phyloP scores from a whole-genome alignment of 2,888 invertebrate species.

The Phragmatobia fuliginosa region DNA sequence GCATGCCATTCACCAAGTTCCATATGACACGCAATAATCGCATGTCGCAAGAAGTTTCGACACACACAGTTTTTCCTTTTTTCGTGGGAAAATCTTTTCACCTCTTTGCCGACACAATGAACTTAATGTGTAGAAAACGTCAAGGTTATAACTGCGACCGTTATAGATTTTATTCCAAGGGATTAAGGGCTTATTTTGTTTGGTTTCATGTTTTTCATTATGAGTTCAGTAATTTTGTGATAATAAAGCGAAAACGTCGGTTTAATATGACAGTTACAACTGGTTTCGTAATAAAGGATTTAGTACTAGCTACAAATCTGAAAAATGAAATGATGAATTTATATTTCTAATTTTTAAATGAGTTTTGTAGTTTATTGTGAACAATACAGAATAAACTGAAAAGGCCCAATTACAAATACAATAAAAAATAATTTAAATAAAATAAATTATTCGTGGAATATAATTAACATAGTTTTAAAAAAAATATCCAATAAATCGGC shows the following conservation, averaged over 20 bases:
- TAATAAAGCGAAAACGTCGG: conserved; percentile 45
- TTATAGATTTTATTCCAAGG: conserved; percentile 25
- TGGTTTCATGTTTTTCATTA: conserved; percentile 18
- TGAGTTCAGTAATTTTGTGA: conserved; percentile 35
- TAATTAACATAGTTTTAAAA: not conserved
- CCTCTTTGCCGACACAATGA: conserved; percentile 71
- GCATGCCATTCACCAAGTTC: conserved; percentile 52
- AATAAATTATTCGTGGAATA: not conserved
- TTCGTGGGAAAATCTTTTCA: conserved; percentile 84
- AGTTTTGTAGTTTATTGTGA: not conserved
- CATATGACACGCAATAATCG: conserved; percentile 64
- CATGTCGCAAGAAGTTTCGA: conserved; percentile 75
- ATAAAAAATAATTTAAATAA: not conserved
- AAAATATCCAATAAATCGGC: conserved; percentile 5
- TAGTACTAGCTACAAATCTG: not conserved
- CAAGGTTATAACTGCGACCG: conserved; percentile 42
- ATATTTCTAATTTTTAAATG: not conserved
- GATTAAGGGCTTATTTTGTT: conserved; percentile 26
- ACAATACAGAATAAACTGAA: not conserved
- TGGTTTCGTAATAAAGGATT: conserved; percentile 4
- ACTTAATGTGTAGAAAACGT: conserved; percentile 55
- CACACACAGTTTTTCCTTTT: conserved; percentile 78
- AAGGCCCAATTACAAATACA: not conserved
- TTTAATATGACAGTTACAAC: conserved; percentile 19
- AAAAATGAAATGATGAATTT: too few species aligned